Percentiles rank a stretch among this genome's conserved stretches.
phyloP scores from a whole-genome alignment of 53 echinoderm and acorn worm genomes.

The Antedon mediterranea region DNA sequence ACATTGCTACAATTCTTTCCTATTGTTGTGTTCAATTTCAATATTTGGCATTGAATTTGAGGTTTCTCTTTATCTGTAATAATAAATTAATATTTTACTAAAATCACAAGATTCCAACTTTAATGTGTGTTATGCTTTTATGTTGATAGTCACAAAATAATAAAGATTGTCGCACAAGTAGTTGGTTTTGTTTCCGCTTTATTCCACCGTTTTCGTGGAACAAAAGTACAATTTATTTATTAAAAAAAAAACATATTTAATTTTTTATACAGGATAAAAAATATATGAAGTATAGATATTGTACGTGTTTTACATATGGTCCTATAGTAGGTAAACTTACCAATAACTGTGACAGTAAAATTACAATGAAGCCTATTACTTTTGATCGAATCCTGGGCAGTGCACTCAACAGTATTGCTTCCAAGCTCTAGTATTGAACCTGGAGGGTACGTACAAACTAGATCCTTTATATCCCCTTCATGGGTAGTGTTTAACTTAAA shows the following conservation, averaged over 20 bases:
- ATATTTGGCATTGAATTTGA: background rate
- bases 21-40: background rate
- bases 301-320: too few species aligned
- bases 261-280: too few species aligned
- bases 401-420: background rate
- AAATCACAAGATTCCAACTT: too few species aligned
- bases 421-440: background rate
- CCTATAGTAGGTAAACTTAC: background rate
- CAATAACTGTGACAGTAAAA: background rate
- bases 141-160: too few species aligned
- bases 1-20: background rate
- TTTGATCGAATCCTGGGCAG: background rate
- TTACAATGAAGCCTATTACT: background rate
- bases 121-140: too few species aligned
- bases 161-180: too few species aligned
- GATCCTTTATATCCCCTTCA: background rate
- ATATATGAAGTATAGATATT: too few species aligned
- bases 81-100: background rate
- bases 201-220: too few species aligned
- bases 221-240: too few species aligned
- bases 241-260: too few species aligned
- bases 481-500: background rate
- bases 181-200: too few species aligned
- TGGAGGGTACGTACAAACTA: background rate
- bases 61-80: background rate